phyloP scores from a whole-genome alignment of 2,797 vertebrate species.

The Phaenicophaeus curvirostris region DNA sequence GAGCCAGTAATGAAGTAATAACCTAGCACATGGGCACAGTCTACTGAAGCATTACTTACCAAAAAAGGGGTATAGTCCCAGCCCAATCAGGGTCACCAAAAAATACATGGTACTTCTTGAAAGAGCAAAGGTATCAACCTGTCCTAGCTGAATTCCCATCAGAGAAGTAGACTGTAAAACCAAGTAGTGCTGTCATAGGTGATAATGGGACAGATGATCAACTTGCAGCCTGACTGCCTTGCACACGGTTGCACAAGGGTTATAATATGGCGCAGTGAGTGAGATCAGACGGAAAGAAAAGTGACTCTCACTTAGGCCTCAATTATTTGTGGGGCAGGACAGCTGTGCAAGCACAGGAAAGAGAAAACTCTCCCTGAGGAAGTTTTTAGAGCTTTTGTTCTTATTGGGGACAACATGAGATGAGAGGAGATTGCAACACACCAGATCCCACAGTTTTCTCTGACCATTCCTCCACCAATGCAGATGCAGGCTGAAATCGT shows the following conservation, averaged over 20 bases:
- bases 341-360: background rate
- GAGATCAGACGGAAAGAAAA: background rate
- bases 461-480: background rate
- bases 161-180: background rate
- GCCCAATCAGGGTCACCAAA: background rate
- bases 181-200: background rate
- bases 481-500: accelerated
- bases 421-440: background rate
- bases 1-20: background rate
- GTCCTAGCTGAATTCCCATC: background rate
- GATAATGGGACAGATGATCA: background rate
- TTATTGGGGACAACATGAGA: background rate
- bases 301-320: background rate
- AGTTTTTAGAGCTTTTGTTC: background rate
- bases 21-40: background rate
- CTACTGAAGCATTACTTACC: background rate
- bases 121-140: background rate
- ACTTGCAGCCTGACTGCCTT: background rate
- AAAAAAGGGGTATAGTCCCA: background rate
- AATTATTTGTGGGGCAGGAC: background rate
- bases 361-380: background rate
- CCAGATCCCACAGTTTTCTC: background rate
- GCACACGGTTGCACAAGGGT: background rate
- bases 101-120: background rate
- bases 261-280: background rate